Evolutionary conservation across 2,113 vertebrate genomes (phyloP).

Genomic region (Nothoprocta perdicaria): DNA sequence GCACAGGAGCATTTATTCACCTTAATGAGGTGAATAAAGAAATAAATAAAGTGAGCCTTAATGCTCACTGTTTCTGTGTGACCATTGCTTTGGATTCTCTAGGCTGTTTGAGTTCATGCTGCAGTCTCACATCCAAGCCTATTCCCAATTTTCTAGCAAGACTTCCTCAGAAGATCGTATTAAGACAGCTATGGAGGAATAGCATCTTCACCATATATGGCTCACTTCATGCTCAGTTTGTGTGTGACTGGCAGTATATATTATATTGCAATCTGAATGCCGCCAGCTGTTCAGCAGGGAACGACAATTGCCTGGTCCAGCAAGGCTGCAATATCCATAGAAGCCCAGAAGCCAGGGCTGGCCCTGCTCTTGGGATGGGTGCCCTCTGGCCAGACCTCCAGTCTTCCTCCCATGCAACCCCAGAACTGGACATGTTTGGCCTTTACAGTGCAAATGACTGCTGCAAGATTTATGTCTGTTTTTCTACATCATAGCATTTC

Average conservation of each 20-base stretch:
- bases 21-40: too few species aligned
- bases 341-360: neutral
- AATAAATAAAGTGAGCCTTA: neutral
- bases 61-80: neutral
- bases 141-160: slow-evolving; percentile 12
- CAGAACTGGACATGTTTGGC: neutral
- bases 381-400: neutral
- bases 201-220: slow-evolving; percentile 66
- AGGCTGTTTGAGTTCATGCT: neutral
- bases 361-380: neutral
- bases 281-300: neutral
- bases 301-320: rapidly evolving
- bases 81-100: neutral
- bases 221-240: neutral
- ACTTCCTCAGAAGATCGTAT: neutral
- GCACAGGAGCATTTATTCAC: neutral
- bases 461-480: neutral
- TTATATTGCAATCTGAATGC: neutral
- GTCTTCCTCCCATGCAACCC: neutral
- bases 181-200: slow-evolving; percentile 15
- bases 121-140: neutral
- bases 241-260: rapidly evolving
- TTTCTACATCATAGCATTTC: slow-evolving; percentile 34
- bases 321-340: rapidly evolving
- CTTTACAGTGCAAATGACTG: slow-evolving; percentile 5